These are phyloP conservation scores for Ptilonorhynchus violaceus DNA, from an alignment of 2,113 vertebrate genomes.

Conservation along the genomic window DNA sequence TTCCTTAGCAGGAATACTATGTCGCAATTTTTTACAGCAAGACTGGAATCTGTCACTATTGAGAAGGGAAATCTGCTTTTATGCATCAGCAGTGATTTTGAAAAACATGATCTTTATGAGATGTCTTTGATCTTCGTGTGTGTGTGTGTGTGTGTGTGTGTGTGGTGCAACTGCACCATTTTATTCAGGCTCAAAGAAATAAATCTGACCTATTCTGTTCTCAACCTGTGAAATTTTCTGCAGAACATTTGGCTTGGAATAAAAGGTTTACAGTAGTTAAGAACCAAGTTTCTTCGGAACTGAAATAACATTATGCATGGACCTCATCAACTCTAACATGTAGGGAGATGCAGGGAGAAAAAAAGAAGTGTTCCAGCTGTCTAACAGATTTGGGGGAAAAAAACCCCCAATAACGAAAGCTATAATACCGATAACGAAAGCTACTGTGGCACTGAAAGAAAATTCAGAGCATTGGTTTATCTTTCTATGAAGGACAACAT, in stretches of 20 bases:
- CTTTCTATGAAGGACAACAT: background rate
- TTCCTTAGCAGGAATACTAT: background rate
- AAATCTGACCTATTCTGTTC: background rate
- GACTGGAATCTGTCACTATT: background rate
- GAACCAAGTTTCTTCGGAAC: background rate
- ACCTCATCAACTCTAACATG: background rate
- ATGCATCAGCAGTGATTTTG: background rate
- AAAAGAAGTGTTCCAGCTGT: background rate
- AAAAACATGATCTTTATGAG: background rate
- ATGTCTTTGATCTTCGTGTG: background rate
- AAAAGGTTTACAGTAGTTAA: background rate
- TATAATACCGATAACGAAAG: background rate
- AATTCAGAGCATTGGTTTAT: background rate
- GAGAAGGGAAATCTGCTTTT: background rate
- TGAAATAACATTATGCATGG: background rate
- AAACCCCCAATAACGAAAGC: background rate
- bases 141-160: background rate
- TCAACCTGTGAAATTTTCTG: background rate
- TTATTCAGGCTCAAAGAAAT: background rate
- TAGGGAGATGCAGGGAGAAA: background rate
- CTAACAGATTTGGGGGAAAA: rapidly evolving
- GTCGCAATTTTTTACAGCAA: background rate
- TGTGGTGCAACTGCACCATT: background rate
- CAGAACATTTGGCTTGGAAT: background rate
- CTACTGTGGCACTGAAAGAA: background rate